These are phyloP conservation scores for Irena cyanogastra DNA, from an alignment of 2,113 vertebrate species.

Conservation along the genomic window DNA sequence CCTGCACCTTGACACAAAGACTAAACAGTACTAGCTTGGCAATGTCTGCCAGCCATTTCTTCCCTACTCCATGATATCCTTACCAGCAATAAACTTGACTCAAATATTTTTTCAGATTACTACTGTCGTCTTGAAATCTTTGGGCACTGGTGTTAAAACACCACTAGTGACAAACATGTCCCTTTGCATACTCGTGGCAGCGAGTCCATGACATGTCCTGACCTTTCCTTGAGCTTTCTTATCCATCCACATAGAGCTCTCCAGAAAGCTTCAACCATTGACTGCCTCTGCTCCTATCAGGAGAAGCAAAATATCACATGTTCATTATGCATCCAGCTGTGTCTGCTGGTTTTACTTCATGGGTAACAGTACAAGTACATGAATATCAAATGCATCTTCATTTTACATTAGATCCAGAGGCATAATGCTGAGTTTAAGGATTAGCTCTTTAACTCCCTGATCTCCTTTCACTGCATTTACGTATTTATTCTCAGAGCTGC, in stretches of 20 bases:
- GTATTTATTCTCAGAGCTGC: neutral
- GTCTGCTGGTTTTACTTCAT: neutral
- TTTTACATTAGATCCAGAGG: neutral
- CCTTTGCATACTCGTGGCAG: neutral
- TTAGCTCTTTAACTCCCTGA: neutral
- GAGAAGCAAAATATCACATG: neutral
- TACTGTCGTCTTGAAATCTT: neutral
- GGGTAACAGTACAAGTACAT: neutral
- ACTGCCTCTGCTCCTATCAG: neutral
- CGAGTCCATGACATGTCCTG: neutral
- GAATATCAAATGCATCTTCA: neutral
- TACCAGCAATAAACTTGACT: neutral
- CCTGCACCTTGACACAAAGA: neutral
- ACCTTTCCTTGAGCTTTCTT: neutral
- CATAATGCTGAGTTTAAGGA: neutral
- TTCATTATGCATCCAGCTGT: neutral
- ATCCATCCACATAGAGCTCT: fast-evolving
- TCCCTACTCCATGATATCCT: neutral
- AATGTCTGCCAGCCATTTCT: neutral
- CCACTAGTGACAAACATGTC: neutral
- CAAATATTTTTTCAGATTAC: neutral
- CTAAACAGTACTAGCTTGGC: neutral
- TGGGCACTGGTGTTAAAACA: neutral
- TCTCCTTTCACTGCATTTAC: neutral
- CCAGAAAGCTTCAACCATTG: neutral